Conservation (phyloP, 2,797 vertebrate genomes). For the Ibycter americanus region DNA sequence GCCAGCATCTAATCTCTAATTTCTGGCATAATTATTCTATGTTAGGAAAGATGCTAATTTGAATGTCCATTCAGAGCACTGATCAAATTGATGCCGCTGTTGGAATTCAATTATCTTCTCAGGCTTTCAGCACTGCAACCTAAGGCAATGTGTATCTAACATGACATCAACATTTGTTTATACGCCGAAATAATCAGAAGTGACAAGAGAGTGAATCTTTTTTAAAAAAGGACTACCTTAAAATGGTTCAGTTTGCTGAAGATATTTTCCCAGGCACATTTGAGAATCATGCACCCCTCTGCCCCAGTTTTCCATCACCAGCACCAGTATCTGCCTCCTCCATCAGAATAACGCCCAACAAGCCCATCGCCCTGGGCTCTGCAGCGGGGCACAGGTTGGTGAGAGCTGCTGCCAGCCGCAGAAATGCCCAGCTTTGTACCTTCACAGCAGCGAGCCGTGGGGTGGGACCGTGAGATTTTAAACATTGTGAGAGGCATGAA, state of each 20-base stretch:
- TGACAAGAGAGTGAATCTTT: background rate
- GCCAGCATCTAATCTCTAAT: background rate
- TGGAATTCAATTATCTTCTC: background rate
- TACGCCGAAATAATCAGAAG: background rate
- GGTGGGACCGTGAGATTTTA: background rate
- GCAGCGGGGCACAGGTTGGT: background rate
- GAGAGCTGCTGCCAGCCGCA: background rate
- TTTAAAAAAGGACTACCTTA: background rate
- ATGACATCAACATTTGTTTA: background rate
- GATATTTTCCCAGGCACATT: background rate
- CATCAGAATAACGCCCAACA: background rate
- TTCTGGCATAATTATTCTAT: background rate
- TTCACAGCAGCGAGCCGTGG: background rate
- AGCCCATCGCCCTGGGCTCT: background rate
- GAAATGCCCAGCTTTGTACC: background rate
- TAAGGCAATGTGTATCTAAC: background rate
- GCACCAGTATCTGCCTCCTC: background rate
- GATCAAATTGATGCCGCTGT: background rate
- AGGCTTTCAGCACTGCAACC: background rate
- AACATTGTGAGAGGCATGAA: background rate
- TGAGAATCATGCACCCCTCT: background rate
- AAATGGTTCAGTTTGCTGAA: background rate
- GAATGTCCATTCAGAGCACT: background rate
- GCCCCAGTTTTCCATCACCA: background rate
- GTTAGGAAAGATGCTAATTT: constrained; percentile 5